A percentile compares a stretch with the other conserved stretches of the same genome.
Evolutionary conservation across 2,113 vertebrate species (phyloP).

Genomic region (Oenanthe oenanthe): DNA sequence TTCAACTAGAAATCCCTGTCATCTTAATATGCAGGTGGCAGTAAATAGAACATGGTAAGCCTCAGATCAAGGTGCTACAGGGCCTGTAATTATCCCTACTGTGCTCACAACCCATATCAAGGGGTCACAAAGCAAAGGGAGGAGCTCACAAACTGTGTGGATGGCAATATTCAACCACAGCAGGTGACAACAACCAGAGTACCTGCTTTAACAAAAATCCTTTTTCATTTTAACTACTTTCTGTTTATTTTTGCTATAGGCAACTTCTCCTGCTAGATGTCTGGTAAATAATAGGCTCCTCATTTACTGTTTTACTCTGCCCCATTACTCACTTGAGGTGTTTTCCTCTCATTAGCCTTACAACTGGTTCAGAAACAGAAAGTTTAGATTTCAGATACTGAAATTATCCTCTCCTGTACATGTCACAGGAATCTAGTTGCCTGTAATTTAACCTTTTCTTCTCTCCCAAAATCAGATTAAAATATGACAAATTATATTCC

Average conservation of each 20-base stretch:
- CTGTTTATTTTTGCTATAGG: slow-evolving; percentile 15
- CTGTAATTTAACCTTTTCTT: slow-evolving; percentile 36
- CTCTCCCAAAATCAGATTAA: slow-evolving; percentile 61
- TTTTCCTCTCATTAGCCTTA: neutral
- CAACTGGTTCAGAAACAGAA: neutral
- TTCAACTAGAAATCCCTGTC: neutral
- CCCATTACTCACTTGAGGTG: neutral
- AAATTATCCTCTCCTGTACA: slow-evolving; percentile 28
- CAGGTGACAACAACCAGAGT: neutral
- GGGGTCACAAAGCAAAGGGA: neutral
- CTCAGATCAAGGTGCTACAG: neutral
- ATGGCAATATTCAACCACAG: neutral
- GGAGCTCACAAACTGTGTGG: neutral
- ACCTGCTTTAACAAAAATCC: neutral
- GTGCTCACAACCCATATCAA: neutral
- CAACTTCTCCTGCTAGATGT: neutral
- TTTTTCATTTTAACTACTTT: neutral
- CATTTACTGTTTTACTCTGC: neutral
- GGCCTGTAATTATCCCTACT: neutral
- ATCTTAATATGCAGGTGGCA: neutral
- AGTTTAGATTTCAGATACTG: neutral
- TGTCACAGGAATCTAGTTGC: slow-evolving; percentile 33
- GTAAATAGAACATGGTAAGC: neutral
- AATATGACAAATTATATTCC: slow-evolving; percentile 50
- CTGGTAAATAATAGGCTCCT: neutral